phyloP scores from a whole-genome alignment of 2,113 vertebrate species.

The Malaclemys terrapin region DNA sequence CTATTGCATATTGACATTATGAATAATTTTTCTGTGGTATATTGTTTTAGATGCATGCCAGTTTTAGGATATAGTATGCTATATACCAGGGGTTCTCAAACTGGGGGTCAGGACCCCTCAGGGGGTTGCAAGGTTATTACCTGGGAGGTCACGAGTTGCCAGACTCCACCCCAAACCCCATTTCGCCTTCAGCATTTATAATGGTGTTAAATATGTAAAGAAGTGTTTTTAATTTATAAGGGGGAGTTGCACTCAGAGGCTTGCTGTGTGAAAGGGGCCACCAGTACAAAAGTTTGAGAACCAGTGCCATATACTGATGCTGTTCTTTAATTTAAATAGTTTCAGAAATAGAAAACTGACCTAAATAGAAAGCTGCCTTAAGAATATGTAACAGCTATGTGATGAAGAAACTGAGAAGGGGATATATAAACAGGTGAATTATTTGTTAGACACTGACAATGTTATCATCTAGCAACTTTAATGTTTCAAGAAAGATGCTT shows the following conservation, averaged over 20 bases:
- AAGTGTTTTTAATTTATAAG: no score
- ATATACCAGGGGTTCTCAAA: background rate
- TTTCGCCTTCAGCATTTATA: no score
- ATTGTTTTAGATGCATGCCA: background rate
- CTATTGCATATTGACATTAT: background rate
- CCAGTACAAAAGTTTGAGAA: no score
- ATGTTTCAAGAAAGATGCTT: background rate
- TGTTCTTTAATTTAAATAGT: background rate
- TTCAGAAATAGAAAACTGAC: background rate
- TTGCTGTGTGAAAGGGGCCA: no score
- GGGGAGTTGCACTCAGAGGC: no score
- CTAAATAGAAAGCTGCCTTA: background rate
- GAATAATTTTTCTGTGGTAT: rapidly evolving
- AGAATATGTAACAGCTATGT: background rate
- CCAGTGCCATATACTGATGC: background rate
- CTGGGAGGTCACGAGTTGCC: no score
- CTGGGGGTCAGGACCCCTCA: no score
- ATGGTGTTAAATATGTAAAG: no score
- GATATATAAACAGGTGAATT: rapidly evolving
- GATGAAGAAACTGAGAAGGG: background rate
- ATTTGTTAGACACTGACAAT: background rate
- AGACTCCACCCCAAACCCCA: no score
- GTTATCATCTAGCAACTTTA: background rate
- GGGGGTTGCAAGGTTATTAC: no score
- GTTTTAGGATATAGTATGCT: background rate